A percentile compares a stretch with the other conserved stretches of the same genome.
Evolutionary conservation across 2,797 vertebrate genomes (phyloP).

Genomic region (Sebastes itinus): DNA sequence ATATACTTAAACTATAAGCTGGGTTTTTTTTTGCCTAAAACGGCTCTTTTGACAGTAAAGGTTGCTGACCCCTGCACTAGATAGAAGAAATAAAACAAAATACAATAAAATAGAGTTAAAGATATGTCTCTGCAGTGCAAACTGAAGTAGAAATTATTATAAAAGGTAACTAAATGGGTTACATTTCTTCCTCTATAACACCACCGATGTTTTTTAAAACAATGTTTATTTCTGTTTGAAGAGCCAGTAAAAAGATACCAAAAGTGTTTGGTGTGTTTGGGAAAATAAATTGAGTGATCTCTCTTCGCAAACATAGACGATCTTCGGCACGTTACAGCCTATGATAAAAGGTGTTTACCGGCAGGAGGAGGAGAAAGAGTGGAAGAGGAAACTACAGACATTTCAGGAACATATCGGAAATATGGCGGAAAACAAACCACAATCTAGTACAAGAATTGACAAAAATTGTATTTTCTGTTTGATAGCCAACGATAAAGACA

Average conservation of each 20-base stretch:
- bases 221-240: background rate
- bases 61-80: too few relatives aligned
- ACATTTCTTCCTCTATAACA: background rate
- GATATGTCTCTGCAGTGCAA: background rate
- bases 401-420: fast-evolving
- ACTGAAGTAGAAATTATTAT: background rate
- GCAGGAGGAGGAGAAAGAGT: too few relatives aligned
- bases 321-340: background rate
- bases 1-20: too few relatives aligned
- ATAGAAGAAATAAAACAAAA: background rate
- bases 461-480: conserved; percentile 64
- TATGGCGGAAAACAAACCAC: background rate
- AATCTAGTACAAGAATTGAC: fast-evolving
- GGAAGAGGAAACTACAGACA: too few relatives aligned
- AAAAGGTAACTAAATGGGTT: background rate
- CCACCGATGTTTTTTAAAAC: background rate
- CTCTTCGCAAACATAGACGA: conserved; percentile 11
- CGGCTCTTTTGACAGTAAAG: too few relatives aligned
- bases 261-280: background rate
- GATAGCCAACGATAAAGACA: conserved; percentile 47
- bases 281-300: background rate
- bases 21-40: too few relatives aligned
- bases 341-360: background rate
- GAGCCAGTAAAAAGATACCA: background rate
- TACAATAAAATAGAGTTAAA: background rate